These are phyloP conservation scores for Lycaena phlaeas DNA, from an alignment of 2,888 invertebrate genomes.

Conservation along the genomic window DNA sequence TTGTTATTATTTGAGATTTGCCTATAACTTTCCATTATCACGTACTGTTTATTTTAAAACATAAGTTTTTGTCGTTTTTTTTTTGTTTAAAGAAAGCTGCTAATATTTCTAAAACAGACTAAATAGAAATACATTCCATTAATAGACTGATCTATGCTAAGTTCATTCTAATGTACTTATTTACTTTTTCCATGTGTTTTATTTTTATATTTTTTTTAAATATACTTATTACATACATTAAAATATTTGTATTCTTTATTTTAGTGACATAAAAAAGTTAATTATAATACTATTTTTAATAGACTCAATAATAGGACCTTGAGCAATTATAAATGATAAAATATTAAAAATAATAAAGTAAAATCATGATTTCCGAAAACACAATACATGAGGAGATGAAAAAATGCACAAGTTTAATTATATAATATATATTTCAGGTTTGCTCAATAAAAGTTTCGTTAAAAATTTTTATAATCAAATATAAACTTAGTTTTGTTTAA, in stretches of 20 bases:
- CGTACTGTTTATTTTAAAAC: not conserved
- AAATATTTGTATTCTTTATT: not conserved
- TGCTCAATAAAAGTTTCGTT: too few species aligned
- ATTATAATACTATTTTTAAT: too few species aligned
- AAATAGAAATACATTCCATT: conserved; percentile 3
- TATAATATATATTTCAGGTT: too few species aligned
- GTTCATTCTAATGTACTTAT: conserved; percentile 1
- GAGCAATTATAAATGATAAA: too few species aligned
- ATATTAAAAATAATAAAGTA: too few species aligned
- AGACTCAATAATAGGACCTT: too few species aligned
- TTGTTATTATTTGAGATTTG: not conserved
- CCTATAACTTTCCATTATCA: not conserved
- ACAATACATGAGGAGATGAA: too few species aligned
- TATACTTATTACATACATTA: conserved; percentile 3
- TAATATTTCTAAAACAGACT: not conserved
- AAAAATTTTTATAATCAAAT: too few species aligned
- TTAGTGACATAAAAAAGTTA: too few species aligned
- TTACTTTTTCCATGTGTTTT: not conserved
- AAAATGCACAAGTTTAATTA: too few species aligned
- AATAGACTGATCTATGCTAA: conserved; percentile 4
- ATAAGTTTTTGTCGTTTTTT: not conserved
- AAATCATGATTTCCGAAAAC: too few species aligned
- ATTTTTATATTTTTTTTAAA: conserved; percentile 1
- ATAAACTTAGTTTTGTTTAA: too few species aligned
- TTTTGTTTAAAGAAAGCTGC: not conserved